Base-by-base conservation (phyloP, 1,140 invertebrate species). In the Chlorops oryzae region DNA sequence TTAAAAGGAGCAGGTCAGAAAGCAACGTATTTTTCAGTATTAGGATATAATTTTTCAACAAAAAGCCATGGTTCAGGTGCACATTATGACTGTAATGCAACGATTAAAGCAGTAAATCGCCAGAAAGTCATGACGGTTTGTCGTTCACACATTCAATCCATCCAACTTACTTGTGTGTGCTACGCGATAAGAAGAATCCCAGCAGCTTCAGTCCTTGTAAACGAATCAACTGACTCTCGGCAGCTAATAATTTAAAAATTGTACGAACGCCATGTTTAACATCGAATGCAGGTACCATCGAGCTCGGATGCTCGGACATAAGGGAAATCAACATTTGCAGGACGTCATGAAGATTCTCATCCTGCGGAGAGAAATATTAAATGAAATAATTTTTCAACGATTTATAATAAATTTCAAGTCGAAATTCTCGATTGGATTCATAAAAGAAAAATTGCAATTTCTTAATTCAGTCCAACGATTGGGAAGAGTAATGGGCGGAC, bases 211-310 rank as follows among this genome's bases (percentile, higher is more conserved):
- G 76, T 4, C 96, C 89, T 73, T 98, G 93, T 34, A 99, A 80
- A 58, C 96, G 79, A 60, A 99, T 96, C 34, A 94, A 76, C 77
- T 98, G 96, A 77, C 90, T 96, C 56, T 93, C 87, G 3, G 95
- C 94, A 13, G 90, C 88, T 28, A 99, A 73, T 27, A 99, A 76
- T 75, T 99, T 99, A 76, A 98, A 99, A 51, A 99, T 91, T 32
- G 92, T 93, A 64, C 92, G 79, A 13, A 98, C 87, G 47, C 96
- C 96, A 61, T 93, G 87, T 79, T 98, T 98, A 28, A 86, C 84
- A 77, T 99, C 96, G 75, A 99, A 99, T 39, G 94, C 92, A 41
- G 96, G 96, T 51, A 99, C 94, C 90, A 99, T 95, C 2, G 93
- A 95, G 40, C 94, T 90, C 1, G 96, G 96, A 74, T 98, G 93